Percentiles rank a stretch among this genome's conserved stretches.
These are phyloP conservation scores for Gadus macrocephalus DNA, from an alignment of 2,113 vertebrate species.

Conservation along the genomic window DNA sequence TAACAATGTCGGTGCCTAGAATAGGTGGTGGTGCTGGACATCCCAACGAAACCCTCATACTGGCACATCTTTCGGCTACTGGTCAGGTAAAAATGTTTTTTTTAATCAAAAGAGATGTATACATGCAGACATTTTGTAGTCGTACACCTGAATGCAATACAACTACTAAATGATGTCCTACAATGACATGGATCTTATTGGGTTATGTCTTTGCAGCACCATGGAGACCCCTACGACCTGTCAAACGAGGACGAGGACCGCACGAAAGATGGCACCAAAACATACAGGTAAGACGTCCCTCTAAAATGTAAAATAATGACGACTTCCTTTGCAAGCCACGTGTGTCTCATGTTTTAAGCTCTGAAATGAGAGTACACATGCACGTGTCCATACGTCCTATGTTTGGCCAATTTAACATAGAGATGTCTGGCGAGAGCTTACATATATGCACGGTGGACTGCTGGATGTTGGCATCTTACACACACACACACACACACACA, in stretches of 20 bases:
- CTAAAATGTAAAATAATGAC: not conserved
- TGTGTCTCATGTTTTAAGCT: conserved; percentile 29
- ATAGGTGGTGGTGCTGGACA: conserved; percentile 42
- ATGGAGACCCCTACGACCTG: conserved; percentile 67
- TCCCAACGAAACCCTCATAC: conserved; percentile 65
- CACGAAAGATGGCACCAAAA: conserved; percentile 70
- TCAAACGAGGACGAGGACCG: conserved; percentile 64
- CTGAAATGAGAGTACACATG: conserved; percentile 41
- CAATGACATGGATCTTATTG: conserved; percentile 12
- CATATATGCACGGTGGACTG: conserved; percentile 30
- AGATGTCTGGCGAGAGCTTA: conserved; percentile 31
- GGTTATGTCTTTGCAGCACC: conserved; percentile 64
- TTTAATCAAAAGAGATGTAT: not conserved
- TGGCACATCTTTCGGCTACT: conserved; percentile 67
- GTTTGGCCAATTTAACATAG: conserved; percentile 32
- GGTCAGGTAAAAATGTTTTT: conserved; percentile 61
- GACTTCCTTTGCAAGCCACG: conserved; percentile 8
- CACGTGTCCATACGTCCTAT: conserved; percentile 33
- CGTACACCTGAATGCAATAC: too few relatives aligned
- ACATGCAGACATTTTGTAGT: not conserved
- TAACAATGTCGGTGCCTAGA: conserved; percentile 41
- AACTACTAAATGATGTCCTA: not conserved
- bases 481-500: conserved; percentile 19
- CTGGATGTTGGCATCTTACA: conserved; percentile 30
- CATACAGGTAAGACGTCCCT: conserved; percentile 66